A percentile compares a stretch with the other conserved stretches of the same genome.
phyloP scores from a whole-genome alignment of 2,797 vertebrate genomes.

The Acanthis flammea region DNA sequence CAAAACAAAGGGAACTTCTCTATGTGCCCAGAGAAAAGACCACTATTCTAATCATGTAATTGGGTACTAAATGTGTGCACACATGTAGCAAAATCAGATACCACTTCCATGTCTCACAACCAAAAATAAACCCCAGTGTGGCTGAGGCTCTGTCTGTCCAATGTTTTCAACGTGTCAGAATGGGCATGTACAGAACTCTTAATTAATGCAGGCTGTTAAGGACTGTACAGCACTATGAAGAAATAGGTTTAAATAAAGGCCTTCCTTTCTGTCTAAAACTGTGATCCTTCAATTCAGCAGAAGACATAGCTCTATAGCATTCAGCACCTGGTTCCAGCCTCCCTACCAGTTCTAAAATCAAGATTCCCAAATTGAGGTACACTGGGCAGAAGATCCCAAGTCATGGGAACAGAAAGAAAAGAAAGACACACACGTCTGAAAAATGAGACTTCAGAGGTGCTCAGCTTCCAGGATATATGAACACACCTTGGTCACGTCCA shows the following conservation, averaged over 20 bases:
- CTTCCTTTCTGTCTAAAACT: background rate
- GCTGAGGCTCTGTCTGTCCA: background rate
- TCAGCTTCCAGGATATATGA: background rate
- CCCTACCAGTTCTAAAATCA: background rate
- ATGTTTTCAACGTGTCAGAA: background rate
- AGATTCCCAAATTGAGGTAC: background rate
- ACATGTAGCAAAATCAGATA: background rate
- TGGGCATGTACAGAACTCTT: background rate
- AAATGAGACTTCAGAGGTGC: rapidly evolving
- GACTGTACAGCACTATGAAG: rapidly evolving
- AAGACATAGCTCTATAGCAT: background rate
- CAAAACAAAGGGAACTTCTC: background rate
- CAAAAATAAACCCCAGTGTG: background rate
- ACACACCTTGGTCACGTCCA: background rate
- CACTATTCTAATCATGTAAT: background rate
- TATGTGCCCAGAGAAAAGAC: background rate
- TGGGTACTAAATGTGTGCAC: background rate
- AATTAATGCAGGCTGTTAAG: background rate
- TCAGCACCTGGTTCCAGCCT: background rate
- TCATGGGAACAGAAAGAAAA: background rate
- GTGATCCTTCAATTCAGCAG: background rate
- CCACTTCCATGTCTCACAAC: background rate
- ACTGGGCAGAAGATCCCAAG: background rate
- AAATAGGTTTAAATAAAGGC: background rate
- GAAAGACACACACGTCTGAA: background rate